Evolutionary conservation across 2,888 invertebrate species (phyloP), one percentile per base, ranked within the genome.

Genomic region (Caenorhabditis afra): DNA sequence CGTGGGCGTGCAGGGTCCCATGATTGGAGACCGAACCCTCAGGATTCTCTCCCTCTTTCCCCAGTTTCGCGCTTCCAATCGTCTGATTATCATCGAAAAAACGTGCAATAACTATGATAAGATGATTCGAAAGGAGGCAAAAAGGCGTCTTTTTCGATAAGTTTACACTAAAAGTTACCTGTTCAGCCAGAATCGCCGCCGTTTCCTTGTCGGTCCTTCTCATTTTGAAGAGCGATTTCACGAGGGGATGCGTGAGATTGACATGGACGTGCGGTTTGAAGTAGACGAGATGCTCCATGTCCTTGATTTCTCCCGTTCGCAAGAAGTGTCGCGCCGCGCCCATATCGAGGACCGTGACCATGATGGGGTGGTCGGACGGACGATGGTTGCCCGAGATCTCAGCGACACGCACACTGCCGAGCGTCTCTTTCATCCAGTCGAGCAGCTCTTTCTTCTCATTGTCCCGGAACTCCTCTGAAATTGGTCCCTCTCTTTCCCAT

Each of bases 271-370:
- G 95, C 0, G 97, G 97, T 89, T 96, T 80, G 65, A 82, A 84
- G 57, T 78, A 82, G 39, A 84, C 94, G 90, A 94, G 95, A 88
- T 95, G 93, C 90, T 94, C 94, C 87, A 83, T 85, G 61, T 88
- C 89, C 71, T 85, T 89, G 58, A 86, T 78, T 94, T 87, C 83
- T 20, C 85, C 84, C 64, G 95, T 96, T 66, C 95, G 93, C 66
- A 97, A 94, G 89, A 97, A 97, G 91, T 97, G 97, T 53, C 98
- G 92, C 0, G 97, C 97, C 1, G 96, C 95, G 0, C 95, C 97
- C 96, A 97, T 97, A 91, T 98, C 97, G 10, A 68, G 45, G 95
- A 97, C 96, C 0, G 96, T 96, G 1, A 98, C 93, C 0, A 97
- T 95, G 90, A 97, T 97, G 0, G 98, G 97, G 92, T 98, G 96